A percentile compares a stretch with the other conserved stretches of the same genome.
Evolutionary conservation across 2,888 invertebrate genomes (phyloP).

Genomic region (Heliconius ethilla): DNA sequence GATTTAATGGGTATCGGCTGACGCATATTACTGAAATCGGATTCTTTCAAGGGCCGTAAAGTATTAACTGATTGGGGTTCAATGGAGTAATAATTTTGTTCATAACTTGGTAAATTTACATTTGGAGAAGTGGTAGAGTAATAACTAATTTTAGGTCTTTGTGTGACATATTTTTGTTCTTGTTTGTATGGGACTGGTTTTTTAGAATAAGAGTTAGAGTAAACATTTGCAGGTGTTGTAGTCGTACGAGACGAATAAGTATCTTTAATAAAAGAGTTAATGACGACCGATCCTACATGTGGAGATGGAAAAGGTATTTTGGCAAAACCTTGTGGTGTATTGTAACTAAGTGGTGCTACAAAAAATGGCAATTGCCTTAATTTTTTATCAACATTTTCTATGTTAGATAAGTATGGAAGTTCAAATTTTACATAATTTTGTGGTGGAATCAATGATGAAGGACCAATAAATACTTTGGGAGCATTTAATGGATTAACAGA

Average conservation of each 20-base stretch:
- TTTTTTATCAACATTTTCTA: slow-evolving; percentile 87
- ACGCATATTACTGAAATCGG: slow-evolving; percentile 48
- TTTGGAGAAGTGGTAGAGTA: slow-evolving; percentile 72
- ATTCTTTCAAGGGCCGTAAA: slow-evolving; percentile 57
- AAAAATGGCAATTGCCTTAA: slow-evolving; percentile 90
- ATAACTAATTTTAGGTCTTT: slow-evolving; percentile 70
- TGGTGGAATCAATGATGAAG: slow-evolving; percentile 87
- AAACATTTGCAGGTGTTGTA: slow-evolving; percentile 50
- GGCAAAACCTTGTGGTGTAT: slow-evolving; percentile 91
- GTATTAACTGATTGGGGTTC: slow-evolving; percentile 72
- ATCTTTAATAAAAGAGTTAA: slow-evolving; percentile 80
- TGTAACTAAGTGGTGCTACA: slow-evolving; percentile 92
- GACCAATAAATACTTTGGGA: slow-evolving; percentile 91
- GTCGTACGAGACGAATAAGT: slow-evolving; percentile 50
- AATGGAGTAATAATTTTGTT: slow-evolving; percentile 71
- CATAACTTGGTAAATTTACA: slow-evolving; percentile 55
- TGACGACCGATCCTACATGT: slow-evolving; percentile 92
- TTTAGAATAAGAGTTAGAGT: slow-evolving; percentile 56
- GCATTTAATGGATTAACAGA: slow-evolving; percentile 85
- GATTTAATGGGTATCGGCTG: slow-evolving; percentile 54
- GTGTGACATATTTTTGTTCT: slow-evolving; percentile 66
- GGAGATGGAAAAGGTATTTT: slow-evolving; percentile 93
- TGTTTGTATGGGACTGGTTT: slow-evolving; percentile 53
- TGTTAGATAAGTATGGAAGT: slow-evolving; percentile 89
- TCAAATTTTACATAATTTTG: slow-evolving; percentile 90